Percentiles rank a stretch among this genome's conserved stretches.
phyloP scores from a whole-genome alignment of 2,113 vertebrate genomes.

The Perca fluviatilis region DNA sequence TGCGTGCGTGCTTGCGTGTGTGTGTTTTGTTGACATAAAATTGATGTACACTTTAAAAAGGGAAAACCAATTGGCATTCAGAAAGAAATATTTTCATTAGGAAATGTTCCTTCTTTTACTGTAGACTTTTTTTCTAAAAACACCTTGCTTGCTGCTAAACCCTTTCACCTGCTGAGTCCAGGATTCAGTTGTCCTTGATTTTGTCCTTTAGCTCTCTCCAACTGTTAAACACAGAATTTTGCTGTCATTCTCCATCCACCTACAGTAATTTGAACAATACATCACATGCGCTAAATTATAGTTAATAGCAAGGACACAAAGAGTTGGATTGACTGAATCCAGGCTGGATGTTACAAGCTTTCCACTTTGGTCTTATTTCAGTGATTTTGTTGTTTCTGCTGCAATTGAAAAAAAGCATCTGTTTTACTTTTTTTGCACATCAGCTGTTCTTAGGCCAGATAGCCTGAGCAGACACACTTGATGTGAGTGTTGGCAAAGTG shows the following conservation, averaged over 20 bases:
- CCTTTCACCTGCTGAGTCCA: constrained; percentile 93
- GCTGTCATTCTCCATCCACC: constrained; percentile 82
- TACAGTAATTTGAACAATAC: constrained; percentile 35
- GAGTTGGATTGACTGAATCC: constrained; percentile 80
- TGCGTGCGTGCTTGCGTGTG: constrained; percentile 18
- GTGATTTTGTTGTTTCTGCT: constrained; percentile 87
- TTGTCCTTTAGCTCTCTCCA: constrained; percentile 65
- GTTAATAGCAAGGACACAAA: constrained; percentile 54
- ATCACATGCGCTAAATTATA: constrained; percentile 36
- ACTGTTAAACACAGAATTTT: constrained; percentile 58
- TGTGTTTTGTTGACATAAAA: constrained; percentile 12
- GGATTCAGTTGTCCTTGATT: constrained; percentile 83
- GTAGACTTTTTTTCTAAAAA: constrained; percentile 30
- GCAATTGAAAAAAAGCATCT: constrained; percentile 88
- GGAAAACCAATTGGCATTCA: constrained; percentile 2
- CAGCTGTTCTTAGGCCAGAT: constrained; percentile 99
- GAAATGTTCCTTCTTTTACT: constrained; percentile 58
- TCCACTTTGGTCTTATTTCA: constrained; percentile 96
- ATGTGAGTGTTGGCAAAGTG: constrained; percentile 99
- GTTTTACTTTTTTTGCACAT: constrained; percentile 94
- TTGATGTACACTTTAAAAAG: constrained; percentile 27
- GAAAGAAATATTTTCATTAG: constrained; percentile 26
- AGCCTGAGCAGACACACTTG: constrained; percentile 99
- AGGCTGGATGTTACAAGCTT: constrained; percentile 73
- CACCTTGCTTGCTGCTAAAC: constrained; percentile 92